Evolutionary conservation across 2,113 vertebrate genomes (phyloP).

Genomic region (Galbula dea): DNA sequence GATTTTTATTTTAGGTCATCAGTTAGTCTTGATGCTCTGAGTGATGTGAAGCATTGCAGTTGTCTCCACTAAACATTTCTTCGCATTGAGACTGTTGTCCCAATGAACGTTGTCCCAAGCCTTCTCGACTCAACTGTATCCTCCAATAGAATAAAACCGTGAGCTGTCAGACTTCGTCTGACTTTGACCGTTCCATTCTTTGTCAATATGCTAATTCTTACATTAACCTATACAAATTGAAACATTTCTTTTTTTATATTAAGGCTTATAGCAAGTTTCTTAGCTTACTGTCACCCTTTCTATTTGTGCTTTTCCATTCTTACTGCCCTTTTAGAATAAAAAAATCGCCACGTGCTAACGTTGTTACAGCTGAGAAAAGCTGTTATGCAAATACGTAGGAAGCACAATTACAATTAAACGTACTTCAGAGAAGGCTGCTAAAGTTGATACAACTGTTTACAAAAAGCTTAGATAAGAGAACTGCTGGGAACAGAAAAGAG

Average conservation of each 20-base stretch:
- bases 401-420: rapidly evolving
- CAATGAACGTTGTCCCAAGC: too few species aligned
- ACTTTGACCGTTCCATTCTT: neutral
- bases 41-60: rapidly evolving
- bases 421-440: neutral
- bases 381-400: rapidly evolving
- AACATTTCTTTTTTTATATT: neutral
- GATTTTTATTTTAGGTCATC: neutral
- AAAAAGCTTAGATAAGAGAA: neutral
- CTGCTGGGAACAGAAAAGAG: neutral
- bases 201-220: too few species aligned
- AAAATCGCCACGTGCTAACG: too few species aligned
- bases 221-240: neutral
- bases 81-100: neutral
- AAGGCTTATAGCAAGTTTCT: neutral
- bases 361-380: neutral
- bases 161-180: neutral
- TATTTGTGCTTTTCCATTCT: neutral
- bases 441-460: neutral
- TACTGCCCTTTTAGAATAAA: too few species aligned
- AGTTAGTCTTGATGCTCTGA: neutral
- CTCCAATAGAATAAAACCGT: neutral
- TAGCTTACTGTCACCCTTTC: neutral
- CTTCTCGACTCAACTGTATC: neutral
- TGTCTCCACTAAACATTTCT: neutral